These are phyloP conservation scores for Linurgus olivaceus DNA, from an alignment of 2,797 vertebrate species.

Conservation along the genomic window DNA sequence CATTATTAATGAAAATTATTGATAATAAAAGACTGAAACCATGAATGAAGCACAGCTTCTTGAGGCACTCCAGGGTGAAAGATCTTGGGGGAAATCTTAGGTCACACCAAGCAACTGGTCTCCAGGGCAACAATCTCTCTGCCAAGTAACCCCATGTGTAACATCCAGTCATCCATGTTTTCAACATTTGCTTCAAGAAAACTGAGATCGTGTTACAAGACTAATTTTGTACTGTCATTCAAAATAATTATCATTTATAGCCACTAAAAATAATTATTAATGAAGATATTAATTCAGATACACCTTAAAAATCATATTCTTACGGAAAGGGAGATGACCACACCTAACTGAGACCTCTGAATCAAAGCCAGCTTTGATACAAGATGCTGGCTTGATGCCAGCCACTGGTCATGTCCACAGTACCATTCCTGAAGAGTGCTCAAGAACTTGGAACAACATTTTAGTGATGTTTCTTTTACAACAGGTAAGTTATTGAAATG, in stretches of 20 bases:
- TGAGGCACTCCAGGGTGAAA: not conserved
- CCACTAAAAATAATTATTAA: not conserved
- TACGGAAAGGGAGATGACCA: not conserved
- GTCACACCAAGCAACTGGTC: not conserved
- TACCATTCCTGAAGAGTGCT: not conserved
- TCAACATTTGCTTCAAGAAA: not conserved
- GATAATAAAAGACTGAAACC: not conserved
- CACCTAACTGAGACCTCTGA: not conserved
- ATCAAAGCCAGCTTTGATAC: not conserved
- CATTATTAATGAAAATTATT: not conserved
- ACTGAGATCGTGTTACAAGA: not conserved
- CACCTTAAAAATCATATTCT: not conserved
- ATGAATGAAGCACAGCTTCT: not conserved
- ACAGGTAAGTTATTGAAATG: rapidly evolving
- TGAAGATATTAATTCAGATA: not conserved
- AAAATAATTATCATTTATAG: not conserved
- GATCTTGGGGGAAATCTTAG: not conserved
- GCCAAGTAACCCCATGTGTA: not conserved
- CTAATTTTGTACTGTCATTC: not conserved
- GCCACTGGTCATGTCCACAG: not conserved
- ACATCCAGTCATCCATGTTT: not conserved
- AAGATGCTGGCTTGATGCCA: not conserved
- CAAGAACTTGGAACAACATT: not conserved
- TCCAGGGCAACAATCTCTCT: not conserved
- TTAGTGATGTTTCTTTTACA: not conserved